Evolutionary conservation across 1,140 invertebrate genomes (phyloP), one percentile per base, ranked within the genome.

Genomic region (Zaprionus davidi): DNA sequence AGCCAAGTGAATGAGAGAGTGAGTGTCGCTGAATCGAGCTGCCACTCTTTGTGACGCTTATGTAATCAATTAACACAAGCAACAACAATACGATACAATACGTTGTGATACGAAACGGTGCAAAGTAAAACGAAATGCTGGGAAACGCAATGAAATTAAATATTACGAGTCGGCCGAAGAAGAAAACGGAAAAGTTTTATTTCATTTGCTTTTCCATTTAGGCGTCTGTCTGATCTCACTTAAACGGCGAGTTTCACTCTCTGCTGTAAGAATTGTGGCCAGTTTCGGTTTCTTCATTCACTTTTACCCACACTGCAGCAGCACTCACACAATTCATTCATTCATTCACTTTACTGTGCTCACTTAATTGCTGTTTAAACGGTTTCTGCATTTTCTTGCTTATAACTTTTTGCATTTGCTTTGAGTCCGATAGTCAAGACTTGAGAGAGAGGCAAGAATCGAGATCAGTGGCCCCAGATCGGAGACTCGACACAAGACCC

Each of bases 31-130:
- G 60, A 38, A 12, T 46, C 24, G 41, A 62, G 58, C 58, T 60
- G 66, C 44, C 67, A 62, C 69, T 71, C 73, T 76, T 65, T 78
- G 60, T 65, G 85, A 41, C 49, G 64, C 79, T 88, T 88, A 88
- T 88, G 85, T 78, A 88, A 88, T 90, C 81, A 88, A 88, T 88
- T 88, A 88, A 88, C 85, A 90, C 81, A 68, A 41, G 28, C 76
- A 88, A 83, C 57, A 31, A 58, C 64, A 20, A 58, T 17, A 2
- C 41, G 6, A 51, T n/a, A 41, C 49, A 69, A 81, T 69, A 64
- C 76, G 59, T 69, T 76, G 38, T 59, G 59, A 59, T 64, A 70
- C 15, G 53, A 38, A 56, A 66, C 46, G 46, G 22, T 44, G 20
- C 79, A 55, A 68, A 69, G 36, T 12, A 36, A 69, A 31, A 59